A percentile compares a stretch with the other conserved stretches of the same genome.
These are phyloP conservation scores for Adelges cooleyi DNA, from an alignment of 1,140 invertebrate species.

Conservation along the genomic window DNA sequence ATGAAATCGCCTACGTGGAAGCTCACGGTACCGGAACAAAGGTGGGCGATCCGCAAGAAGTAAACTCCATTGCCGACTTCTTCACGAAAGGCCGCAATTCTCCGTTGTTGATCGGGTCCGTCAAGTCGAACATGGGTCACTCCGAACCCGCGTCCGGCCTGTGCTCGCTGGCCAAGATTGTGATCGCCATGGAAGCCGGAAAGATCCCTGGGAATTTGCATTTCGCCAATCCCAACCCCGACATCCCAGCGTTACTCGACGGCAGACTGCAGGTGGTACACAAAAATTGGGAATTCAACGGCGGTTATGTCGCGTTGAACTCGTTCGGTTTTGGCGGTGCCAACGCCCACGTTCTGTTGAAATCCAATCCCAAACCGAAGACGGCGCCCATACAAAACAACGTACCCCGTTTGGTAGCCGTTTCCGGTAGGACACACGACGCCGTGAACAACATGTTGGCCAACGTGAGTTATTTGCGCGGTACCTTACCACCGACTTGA, in stretches of 20 bases:
- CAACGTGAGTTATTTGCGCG: constrained; percentile 39
- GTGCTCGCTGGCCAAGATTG: constrained; percentile 77
- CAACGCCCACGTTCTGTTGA: constrained; percentile 82
- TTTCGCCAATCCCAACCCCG: constrained; percentile 70
- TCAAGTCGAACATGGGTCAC: constrained; percentile 98
- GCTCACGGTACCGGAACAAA: constrained; percentile 95
- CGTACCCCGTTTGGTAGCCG: constrained; percentile 58
- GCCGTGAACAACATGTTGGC: constrained; percentile 58
- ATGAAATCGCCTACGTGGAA: constrained; percentile 76
- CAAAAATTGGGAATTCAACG: constrained; percentile 65
- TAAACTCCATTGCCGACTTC: constrained; percentile 87
- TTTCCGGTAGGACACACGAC: constrained; percentile 74
- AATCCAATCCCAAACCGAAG: constrained; percentile 63
- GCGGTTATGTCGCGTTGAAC: constrained; percentile 77
- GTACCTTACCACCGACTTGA: not conserved
- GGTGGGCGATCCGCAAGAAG: constrained; percentile 89
- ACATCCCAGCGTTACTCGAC: constrained; percentile 76
- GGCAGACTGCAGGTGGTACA: constrained; percentile 76
- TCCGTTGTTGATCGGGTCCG: constrained; percentile 82
- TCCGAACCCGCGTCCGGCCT: constrained; percentile 87
- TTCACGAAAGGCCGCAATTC: constrained; percentile 61
- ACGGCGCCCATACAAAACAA: constrained; percentile 41
- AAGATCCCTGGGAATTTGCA: constrained; percentile 85
- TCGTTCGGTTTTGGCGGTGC: constrained; percentile 97
- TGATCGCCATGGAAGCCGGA: constrained; percentile 80